These are phyloP conservation scores for Hypena proboscidalis DNA, from an alignment of 2,888 invertebrate genomes.

Conservation along the genomic window DNA sequence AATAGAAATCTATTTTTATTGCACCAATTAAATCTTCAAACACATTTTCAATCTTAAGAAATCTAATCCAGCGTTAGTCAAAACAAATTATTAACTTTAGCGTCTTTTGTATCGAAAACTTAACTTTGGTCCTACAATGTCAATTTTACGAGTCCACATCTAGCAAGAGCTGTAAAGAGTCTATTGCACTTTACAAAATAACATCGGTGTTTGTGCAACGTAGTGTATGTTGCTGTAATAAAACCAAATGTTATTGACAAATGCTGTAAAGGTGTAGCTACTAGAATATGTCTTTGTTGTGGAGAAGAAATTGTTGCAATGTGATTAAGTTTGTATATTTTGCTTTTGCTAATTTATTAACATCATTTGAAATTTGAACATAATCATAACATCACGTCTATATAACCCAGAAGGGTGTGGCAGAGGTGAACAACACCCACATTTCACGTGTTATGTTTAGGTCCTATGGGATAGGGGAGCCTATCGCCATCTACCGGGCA, in stretches of 20 bases:
- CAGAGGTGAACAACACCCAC: no score
- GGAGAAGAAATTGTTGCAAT: constrained; percentile 15
- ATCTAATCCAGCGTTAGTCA: neutral
- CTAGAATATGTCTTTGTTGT: constrained; percentile 18
- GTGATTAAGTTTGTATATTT: no score
- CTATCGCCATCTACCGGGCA: no score
- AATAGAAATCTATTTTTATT: neutral
- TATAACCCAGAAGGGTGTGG: no score
- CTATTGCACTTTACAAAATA: constrained; percentile 35
- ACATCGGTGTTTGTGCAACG: constrained; percentile 23
- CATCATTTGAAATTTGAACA: no score
- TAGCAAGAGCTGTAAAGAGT: constrained; percentile 29
- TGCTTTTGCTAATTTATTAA: no score
- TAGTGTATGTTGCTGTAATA: constrained; percentile 13
- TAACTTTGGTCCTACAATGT: constrained; percentile 38
- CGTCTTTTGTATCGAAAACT: constrained; percentile 15
- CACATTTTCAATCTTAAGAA: neutral
- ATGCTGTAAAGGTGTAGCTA: constrained; percentile 2
- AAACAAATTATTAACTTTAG: constrained; percentile 8
- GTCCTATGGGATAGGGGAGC: no score
- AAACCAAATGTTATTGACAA: constrained; percentile 25
- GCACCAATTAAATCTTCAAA: neutral
- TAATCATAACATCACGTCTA: no score
- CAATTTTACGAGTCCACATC: constrained; percentile 45
- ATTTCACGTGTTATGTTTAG: no score